Evolutionary conservation across 2,888 invertebrate species (phyloP).

Genomic region (Drosophila borborema): DNA sequence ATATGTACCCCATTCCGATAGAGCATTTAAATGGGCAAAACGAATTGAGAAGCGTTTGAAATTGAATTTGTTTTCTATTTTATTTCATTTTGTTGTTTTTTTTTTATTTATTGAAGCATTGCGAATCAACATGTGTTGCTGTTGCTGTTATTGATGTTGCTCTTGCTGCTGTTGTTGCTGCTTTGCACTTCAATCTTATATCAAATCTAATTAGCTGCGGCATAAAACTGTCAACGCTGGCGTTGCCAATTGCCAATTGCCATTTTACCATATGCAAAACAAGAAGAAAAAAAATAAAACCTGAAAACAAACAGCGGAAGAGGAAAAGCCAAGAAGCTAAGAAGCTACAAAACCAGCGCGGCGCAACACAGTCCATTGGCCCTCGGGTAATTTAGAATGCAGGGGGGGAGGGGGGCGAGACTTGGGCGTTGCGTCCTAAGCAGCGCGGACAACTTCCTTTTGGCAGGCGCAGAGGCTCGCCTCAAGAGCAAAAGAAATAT

Average conservation of each 20-base stretch:
- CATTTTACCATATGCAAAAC: conserved; percentile 42
- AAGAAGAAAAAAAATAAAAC: not conserved
- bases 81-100: conserved; percentile 15
- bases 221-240: conserved; percentile 59
- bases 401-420: conserved; percentile 15
- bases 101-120: conserved; percentile 44
- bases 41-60: conserved; percentile 22
- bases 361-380: conserved; percentile 56
- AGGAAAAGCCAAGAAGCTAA: conserved; percentile 44
- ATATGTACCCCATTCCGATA: conserved; percentile 6
- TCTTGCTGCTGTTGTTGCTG: conserved; percentile 3
- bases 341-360: conserved; percentile 31
- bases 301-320: conserved; percentile 31
- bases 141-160: conserved; percentile 1
- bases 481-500: conserved; percentile 32
- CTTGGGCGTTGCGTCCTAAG: not conserved
- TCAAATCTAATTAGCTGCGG: conserved; percentile 63
- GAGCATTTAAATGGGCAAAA: conserved; percentile 3
- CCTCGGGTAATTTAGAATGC: conserved; percentile 76
- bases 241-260: conserved; percentile 45
- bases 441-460: conserved; percentile 65
- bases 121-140: conserved; percentile 51
- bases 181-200: conserved; percentile 36
- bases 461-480: conserved; percentile 36
- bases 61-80: conserved; percentile 29